Conservation (phyloP, 2,797 vertebrate species). For the Sebastes kiyomatsui region DNA sequence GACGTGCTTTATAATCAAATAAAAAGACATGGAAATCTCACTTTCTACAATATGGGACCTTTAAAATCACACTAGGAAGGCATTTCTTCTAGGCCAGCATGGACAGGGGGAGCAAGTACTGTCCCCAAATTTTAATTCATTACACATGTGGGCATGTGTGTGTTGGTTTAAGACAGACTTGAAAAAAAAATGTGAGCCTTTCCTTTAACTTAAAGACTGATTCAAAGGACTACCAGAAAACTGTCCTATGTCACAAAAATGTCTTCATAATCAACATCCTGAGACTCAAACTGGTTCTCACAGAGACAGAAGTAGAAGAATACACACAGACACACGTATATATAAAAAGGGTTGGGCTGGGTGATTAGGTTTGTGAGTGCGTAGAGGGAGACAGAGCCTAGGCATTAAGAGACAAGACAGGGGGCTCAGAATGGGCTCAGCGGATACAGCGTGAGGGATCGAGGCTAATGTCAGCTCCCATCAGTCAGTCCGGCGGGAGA, state of each 20-base stretch:
- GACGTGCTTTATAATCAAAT: too few relatives aligned
- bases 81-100: background rate
- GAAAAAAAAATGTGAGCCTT: background rate
- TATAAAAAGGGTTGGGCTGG: background rate
- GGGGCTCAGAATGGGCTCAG: constrained; percentile 59
- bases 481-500: constrained; percentile 66
- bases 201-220: background rate
- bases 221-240: background rate
- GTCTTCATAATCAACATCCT: background rate
- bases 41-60: background rate
- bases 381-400: constrained; percentile 34
- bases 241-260: background rate
- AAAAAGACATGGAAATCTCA: background rate
- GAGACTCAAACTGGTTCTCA: background rate
- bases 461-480: constrained; percentile 74
- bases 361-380: constrained; percentile 42
- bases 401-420: constrained; percentile 58
- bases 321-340: background rate
- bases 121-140: background rate
- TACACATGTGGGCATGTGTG: background rate
- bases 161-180: background rate
- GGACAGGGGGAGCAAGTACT: background rate
- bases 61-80: background rate
- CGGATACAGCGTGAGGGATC: constrained; percentile 65
- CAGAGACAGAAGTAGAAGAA: background rate